A percentile compares a stretch with the other conserved stretches of the same genome.
phyloP scores from a whole-genome alignment of 2,113 vertebrate species.

The Dasyornis broadbenti region DNA sequence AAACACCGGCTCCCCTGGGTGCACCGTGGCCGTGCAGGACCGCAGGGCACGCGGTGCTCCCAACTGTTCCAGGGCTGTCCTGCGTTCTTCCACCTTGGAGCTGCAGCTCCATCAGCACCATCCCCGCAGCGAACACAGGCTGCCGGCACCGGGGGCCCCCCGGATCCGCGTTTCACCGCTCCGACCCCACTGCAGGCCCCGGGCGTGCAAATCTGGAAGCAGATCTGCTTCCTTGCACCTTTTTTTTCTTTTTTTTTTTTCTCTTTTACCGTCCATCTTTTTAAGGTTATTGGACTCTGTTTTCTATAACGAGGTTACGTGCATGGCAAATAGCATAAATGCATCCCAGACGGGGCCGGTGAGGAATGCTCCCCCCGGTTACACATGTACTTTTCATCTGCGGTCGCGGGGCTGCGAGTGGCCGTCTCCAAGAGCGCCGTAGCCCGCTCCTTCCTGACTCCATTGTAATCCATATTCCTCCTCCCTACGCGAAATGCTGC shows the following conservation, averaged over 20 bases:
- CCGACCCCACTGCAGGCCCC: background rate
- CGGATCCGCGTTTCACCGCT: rapidly evolving
- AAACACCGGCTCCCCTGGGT: background rate
- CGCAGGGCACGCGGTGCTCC: background rate
- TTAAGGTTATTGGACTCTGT: conserved; percentile 44
- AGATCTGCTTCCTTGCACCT: conserved; percentile 48
- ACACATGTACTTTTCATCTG: conserved; percentile 59
- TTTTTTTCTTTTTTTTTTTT: background rate
- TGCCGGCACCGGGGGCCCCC: background rate
- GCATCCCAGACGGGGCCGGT: conserved; percentile 45
- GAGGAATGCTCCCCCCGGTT: conserved; percentile 35
- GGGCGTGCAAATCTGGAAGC: conserved; percentile 1
- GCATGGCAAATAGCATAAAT: conserved; percentile 58
- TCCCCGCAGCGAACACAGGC: background rate
- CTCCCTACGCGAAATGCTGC: conserved; percentile 47
- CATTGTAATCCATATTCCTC: conserved; percentile 61
- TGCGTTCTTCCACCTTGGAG: background rate
- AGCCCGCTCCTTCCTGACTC: conserved; percentile 45
- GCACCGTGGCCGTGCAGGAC: rapidly evolving
- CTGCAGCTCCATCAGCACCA: background rate
- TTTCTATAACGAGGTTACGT: conserved; percentile 58
- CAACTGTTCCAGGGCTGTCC: background rate
- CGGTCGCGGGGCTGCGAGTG: background rate
- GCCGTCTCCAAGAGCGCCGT: background rate
- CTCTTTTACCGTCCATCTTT: background rate